phyloP scores from a whole-genome alignment of 2,888 invertebrate species.

The Aphelenchoides bicaudatus region DNA sequence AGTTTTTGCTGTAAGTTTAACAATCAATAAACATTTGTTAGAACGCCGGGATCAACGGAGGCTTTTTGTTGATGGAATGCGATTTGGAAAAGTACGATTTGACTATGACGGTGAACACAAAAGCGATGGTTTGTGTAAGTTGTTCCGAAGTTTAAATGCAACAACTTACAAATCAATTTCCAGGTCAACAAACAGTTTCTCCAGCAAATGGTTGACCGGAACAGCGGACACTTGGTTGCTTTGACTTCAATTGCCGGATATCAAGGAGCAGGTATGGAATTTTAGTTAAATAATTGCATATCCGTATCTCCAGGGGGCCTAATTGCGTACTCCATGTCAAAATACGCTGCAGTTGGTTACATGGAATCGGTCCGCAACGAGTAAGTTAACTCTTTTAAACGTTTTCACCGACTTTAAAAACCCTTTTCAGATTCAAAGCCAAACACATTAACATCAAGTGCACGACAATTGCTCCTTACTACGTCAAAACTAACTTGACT shows the following conservation, averaged over 20 bases:
- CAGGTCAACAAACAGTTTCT: conserved; percentile 90
- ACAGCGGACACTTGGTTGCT: conserved; percentile 86
- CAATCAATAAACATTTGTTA: conserved; percentile 69
- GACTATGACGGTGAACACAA: conserved; percentile 81
- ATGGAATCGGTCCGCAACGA: conserved; percentile 82
- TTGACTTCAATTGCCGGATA: conserved; percentile 78
- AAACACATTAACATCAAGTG: conserved; percentile 13
- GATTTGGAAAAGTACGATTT: conserved; percentile 79
- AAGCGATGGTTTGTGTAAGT: conserved; percentile 84
- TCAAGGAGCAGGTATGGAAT: no score
- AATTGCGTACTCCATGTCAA: conserved; percentile 84
- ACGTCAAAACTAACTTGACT: conserved; percentile 96
- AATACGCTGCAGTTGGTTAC: conserved; percentile 87
- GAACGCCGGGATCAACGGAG: conserved; percentile 84
- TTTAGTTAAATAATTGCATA: no score
- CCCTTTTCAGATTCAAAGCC: conserved; percentile 22
- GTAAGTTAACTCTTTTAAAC: conserved; percentile 37
- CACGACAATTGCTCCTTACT: conserved; percentile 62
- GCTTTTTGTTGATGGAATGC: conserved; percentile 75
- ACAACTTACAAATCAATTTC: conserved; percentile 87
- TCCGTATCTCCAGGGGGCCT: conserved; percentile 66
- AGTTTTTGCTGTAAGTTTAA: no score
- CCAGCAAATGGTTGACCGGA: conserved; percentile 79
- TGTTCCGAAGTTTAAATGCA: conserved; percentile 70
- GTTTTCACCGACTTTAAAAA: not conserved